Evolutionary conservation across 2,888 invertebrate species (phyloP).

Genomic region (Drosophila histrio): DNA sequence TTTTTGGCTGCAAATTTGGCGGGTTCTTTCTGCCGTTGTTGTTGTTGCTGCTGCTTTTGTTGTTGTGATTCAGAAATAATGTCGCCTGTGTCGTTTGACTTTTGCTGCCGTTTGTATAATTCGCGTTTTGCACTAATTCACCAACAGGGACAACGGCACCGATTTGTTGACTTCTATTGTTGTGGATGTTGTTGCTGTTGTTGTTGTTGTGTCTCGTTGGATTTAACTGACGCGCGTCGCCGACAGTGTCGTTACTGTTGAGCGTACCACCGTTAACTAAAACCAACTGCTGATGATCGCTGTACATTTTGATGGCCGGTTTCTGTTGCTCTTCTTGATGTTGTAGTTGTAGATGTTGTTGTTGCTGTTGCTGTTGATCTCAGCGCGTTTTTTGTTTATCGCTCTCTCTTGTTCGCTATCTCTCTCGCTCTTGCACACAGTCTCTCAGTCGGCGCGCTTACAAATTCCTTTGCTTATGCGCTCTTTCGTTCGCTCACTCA

Average conservation of each 20-base stretch:
- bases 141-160: constrained; percentile 42
- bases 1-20: constrained; percentile 55
- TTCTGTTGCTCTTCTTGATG: constrained; percentile 33
- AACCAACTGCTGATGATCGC: constrained; percentile 53
- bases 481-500: constrained; percentile 22
- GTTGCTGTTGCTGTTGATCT: constrained; percentile 47
- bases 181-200: constrained; percentile 40
- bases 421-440: constrained; percentile 12
- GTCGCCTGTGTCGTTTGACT: constrained; percentile 69
- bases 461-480: constrained; percentile 37
- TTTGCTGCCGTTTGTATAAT: constrained; percentile 61
- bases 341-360: constrained; percentile 34
- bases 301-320: constrained; percentile 67
- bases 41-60: constrained; percentile 46
- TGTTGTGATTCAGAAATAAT: constrained; percentile 64
- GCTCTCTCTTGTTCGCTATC: constrained; percentile 24
- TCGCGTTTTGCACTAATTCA: constrained; percentile 71
- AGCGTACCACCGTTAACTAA: constrained; percentile 84
- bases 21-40: constrained; percentile 50
- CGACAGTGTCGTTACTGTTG: constrained; percentile 66
- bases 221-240: constrained; percentile 54
- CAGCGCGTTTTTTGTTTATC: constrained; percentile 49
- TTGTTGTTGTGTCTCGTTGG: constrained; percentile 43
- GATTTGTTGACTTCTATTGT: constrained; percentile 48
- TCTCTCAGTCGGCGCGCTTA: constrained; percentile 26